A percentile compares a stretch with the other conserved stretches of the same genome.
Conservation (phyloP, 2,888 invertebrate genomes). For the Autographa pulchrina region DNA sequence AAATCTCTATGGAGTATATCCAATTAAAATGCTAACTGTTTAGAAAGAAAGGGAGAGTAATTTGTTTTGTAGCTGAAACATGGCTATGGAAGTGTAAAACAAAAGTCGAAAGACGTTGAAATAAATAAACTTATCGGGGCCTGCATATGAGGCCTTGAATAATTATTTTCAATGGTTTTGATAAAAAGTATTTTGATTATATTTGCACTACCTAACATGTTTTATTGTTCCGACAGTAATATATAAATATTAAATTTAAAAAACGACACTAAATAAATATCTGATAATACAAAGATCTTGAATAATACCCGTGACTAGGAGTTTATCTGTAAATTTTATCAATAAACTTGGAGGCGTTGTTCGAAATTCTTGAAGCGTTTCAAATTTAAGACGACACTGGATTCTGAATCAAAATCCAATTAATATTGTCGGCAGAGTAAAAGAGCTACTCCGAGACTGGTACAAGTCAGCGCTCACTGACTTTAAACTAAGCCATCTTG, state of each 20-base stretch:
- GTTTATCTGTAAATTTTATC: neutral
- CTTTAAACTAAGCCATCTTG: constrained; percentile 34
- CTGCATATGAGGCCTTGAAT: too few species aligned
- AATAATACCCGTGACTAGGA: constrained; percentile 6
- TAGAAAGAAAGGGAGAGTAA: neutral
- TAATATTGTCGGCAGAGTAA: constrained; percentile 41
- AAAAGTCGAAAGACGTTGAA: neutral
- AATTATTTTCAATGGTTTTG: too few species aligned
- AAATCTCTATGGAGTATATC: constrained; percentile 23
- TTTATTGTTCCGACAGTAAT: too few species aligned
- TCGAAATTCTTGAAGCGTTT: constrained; percentile 34
- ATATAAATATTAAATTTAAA: too few species aligned
- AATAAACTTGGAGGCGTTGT: constrained; percentile 21
- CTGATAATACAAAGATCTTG: neutral
- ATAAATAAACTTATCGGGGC: neutral
- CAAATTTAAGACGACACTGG: constrained; percentile 27
- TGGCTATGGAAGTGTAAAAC: neutral
- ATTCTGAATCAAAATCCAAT: constrained; percentile 51
- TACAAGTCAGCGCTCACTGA: constrained; percentile 31
- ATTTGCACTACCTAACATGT: too few species aligned
- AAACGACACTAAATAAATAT: neutral
- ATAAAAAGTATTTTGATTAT: too few species aligned
- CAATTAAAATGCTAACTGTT: constrained; percentile 41
- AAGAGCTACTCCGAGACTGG: constrained; percentile 30
- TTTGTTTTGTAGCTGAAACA: neutral